Evolutionary conservation across 1,140 invertebrate species (phyloP).

Genomic region (Aphelenchoides fujianensis): DNA sequence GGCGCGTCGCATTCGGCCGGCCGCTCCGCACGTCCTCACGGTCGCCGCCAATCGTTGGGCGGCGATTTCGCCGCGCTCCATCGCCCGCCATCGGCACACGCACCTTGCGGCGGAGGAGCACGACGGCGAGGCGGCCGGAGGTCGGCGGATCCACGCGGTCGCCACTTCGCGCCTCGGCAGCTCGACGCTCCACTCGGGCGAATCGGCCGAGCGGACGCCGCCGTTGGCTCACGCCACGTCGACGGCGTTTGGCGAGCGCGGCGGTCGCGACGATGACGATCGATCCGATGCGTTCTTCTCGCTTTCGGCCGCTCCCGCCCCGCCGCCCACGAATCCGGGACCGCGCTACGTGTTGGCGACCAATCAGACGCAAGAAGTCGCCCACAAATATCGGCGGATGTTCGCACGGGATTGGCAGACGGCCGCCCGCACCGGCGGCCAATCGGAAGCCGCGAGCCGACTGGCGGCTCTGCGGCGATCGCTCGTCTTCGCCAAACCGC

Average conservation of each 20-base stretch:
- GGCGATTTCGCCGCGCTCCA: not conserved
- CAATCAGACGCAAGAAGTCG: conserved; percentile 5
- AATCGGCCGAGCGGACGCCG: not conserved
- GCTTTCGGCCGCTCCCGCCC: not conserved
- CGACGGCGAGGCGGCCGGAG: not conserved
- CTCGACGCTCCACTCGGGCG: not conserved
- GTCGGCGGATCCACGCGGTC: not conserved
- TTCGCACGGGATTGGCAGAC: not conserved
- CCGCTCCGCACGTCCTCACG: not conserved
- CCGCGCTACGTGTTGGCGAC: not conserved
- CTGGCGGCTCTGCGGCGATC: not conserved
- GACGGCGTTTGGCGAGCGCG: not conserved
- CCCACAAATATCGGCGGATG: not conserved
- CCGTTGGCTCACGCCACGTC: not conserved
- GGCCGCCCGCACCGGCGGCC: not conserved
- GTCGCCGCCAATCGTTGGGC: conserved; percentile 1
- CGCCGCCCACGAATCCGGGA: not conserved
- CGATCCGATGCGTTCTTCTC: not conserved
- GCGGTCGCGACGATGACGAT: not conserved
- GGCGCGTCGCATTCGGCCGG: not conserved
- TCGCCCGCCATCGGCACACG: not conserved
- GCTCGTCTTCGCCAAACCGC: not conserved
- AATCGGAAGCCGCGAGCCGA: not conserved
- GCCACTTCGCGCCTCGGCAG: not conserved
- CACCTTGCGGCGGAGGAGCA: not conserved